phyloP scores from a whole-genome alignment of 1,140 invertebrate species.

The Gryon sp. region DNA sequence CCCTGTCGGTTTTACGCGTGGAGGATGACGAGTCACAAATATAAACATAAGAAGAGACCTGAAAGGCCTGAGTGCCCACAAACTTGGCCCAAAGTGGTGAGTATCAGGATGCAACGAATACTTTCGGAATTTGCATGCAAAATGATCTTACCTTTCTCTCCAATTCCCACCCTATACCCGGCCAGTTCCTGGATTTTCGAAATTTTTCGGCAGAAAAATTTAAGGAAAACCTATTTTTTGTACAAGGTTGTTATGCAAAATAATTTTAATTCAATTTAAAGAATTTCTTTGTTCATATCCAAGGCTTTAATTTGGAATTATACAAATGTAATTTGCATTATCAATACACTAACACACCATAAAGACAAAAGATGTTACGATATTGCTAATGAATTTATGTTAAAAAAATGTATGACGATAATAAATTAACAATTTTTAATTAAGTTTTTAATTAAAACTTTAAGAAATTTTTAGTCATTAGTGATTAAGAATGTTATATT shows the following conservation, averaged over 20 bases:
- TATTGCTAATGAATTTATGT: too few species aligned
- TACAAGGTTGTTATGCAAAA: constrained; percentile 3
- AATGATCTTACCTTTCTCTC: constrained; percentile 43
- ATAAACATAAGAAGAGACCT: constrained; percentile 62
- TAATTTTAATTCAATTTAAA: background rate
- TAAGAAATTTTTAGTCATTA: too few species aligned
- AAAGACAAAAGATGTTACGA: too few species aligned
- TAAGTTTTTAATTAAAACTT: too few species aligned
- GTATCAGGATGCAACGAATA: constrained; percentile 51
- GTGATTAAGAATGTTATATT: too few species aligned
- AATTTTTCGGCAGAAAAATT: background rate
- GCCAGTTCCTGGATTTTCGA: too few species aligned
- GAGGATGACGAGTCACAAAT: constrained; percentile 65
- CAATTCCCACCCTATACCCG: too few species aligned
- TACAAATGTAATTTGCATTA: too few species aligned
- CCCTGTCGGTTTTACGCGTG: constrained; percentile 64
- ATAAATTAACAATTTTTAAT: too few species aligned
- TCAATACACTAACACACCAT: too few species aligned
- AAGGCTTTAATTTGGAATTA: too few species aligned
- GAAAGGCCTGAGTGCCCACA: constrained; percentile 51
- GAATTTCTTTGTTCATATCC: background rate
- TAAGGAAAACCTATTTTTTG: background rate
- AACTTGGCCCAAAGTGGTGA: constrained; percentile 55
- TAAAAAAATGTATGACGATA: too few species aligned
- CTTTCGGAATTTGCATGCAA: constrained; percentile 59